These are phyloP conservation scores for Accipiter cooperii DNA, from an alignment of 2,113 vertebrate genomes.

Conservation along the genomic window DNA sequence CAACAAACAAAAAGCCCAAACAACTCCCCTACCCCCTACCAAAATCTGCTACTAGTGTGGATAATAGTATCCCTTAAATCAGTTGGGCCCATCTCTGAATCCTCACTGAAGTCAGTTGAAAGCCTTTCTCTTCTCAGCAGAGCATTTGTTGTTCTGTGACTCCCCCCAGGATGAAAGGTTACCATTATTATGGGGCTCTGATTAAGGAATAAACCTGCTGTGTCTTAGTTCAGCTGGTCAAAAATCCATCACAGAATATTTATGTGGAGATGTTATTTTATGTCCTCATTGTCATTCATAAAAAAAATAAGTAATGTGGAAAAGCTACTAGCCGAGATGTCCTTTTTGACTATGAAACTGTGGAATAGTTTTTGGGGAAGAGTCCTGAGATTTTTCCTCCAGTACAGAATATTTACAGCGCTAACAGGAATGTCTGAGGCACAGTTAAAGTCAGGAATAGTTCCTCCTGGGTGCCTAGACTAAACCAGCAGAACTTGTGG, in stretches of 20 bases:
- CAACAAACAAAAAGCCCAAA: neutral
- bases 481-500: neutral
- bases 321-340: neutral
- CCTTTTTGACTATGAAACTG: neutral
- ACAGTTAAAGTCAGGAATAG: neutral
- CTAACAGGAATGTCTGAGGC: constrained; percentile 6
- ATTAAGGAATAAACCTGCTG: neutral
- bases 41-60: neutral
- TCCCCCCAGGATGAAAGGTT: neutral
- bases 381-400: neutral
- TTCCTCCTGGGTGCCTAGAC: neutral
- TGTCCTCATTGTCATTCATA: neutral
- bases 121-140: neutral
- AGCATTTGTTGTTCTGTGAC: neutral
- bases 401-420: neutral
- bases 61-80: neutral
- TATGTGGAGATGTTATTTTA: neutral
- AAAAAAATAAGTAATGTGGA: neutral
- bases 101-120: neutral
- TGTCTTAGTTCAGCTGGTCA: neutral
- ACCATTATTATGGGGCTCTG: neutral
- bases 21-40: neutral
- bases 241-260: neutral
- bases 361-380: neutral
- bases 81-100: neutral